phyloP scores from a whole-genome alignment of 53 echinoderm and acorn worm genomes.

The Luidia sarsii region DNA sequence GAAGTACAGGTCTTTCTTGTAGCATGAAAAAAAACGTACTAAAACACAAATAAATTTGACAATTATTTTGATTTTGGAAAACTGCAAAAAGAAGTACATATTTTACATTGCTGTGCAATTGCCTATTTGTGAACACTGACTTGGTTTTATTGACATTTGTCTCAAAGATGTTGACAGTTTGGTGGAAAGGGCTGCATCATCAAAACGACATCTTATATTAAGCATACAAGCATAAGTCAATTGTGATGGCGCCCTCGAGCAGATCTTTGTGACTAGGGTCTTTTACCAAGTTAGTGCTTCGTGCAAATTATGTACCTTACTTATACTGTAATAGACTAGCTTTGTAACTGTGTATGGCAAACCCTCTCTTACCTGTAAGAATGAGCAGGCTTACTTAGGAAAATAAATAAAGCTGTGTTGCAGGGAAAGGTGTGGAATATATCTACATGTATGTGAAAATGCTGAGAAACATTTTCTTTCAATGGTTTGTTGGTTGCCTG shows the following conservation, averaged over 20 bases:
- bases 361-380: neutral
- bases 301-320: conserved; percentile 39
- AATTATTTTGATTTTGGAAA: conserved; percentile 6
- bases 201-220: neutral
- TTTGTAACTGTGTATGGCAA: neutral
- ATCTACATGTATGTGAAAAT: neutral
- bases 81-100: conserved; percentile 16
- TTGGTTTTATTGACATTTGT: conserved; percentile 27
- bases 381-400: neutral
- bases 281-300: conserved; percentile 18
- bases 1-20: neutral
- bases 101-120: conserved; percentile 44
- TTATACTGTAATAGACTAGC: neutral
- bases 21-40: neutral
- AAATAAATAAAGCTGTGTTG: too few relatives aligned
- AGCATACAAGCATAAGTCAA: neutral
- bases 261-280: neutral
- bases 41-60: neutral
- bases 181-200: neutral
- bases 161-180: neutral
- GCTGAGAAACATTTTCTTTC: neutral
- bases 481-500: conserved; percentile 10
- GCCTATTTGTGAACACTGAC: conserved; percentile 49
- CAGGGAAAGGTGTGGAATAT: conserved; percentile 9
- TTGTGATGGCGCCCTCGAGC: neutral